Conservation (phyloP, 2,113 vertebrate genomes). For the Sarotherodon lohbergeri region DNA sequence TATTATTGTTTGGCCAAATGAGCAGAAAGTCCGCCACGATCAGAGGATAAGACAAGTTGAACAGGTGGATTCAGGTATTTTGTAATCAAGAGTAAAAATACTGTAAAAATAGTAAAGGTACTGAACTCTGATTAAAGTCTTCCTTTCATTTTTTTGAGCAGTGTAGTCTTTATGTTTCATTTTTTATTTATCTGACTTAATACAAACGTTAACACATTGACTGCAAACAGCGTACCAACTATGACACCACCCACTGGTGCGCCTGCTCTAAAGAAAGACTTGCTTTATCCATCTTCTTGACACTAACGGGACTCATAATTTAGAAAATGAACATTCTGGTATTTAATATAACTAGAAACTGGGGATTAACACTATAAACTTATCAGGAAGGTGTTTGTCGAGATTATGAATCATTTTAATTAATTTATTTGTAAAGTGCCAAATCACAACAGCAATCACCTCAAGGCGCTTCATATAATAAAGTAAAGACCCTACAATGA, state of each 20-base stretch:
- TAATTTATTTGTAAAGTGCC: neutral
- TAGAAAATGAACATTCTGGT: neutral
- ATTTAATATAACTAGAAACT: neutral
- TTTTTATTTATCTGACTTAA: neutral
- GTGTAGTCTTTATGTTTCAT: accelerated
- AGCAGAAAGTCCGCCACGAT: neutral
- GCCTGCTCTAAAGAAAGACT: neutral
- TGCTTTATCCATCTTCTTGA: neutral
- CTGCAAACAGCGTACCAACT: neutral
- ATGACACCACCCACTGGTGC: neutral
- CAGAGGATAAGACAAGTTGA: neutral
- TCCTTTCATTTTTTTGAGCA: too few relatives aligned
- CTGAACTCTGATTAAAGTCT: neutral
- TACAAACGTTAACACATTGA: neutral
- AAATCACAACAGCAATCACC: neutral
- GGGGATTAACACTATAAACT: neutral
- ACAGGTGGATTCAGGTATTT: neutral
- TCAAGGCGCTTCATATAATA: neutral
- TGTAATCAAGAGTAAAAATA: neutral
- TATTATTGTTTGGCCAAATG: neutral
- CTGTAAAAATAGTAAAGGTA: neutral
- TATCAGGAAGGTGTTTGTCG: neutral
- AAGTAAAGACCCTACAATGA: neutral
- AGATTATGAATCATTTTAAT: neutral
- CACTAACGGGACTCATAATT: neutral